Conservation (phyloP, 2,888 invertebrate species). For the Octonoba sinensis region DNA sequence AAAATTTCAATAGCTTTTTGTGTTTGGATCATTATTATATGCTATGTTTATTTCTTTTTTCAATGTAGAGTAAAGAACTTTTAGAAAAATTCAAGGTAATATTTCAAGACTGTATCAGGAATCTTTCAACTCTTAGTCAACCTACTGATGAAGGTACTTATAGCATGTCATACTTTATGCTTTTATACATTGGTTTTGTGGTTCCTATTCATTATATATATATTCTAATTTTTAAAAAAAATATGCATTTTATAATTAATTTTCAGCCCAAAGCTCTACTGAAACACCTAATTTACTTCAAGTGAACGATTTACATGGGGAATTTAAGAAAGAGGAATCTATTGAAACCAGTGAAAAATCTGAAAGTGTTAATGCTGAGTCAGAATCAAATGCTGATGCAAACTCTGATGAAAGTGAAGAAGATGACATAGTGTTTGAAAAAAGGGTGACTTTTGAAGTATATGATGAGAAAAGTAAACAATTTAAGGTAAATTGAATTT, state of each 20-base stretch:
- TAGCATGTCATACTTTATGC: no score
- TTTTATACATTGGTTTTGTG: no score
- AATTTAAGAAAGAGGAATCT: background rate
- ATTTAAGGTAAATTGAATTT: constrained; percentile 34
- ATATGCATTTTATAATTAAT: background rate
- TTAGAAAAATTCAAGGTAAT: constrained; percentile 44
- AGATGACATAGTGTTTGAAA: constrained; percentile 68
- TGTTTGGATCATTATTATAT: no score
- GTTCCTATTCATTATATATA: background rate
- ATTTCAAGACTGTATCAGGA: constrained; percentile 48
- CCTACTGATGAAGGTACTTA: no score
- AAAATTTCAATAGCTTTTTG: no score
- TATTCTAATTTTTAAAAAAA: background rate
- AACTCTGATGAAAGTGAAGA: constrained; percentile 68
- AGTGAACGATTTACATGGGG: background rate
- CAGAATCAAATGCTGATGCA: constrained; percentile 11
- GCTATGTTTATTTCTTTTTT: constrained; percentile 13
- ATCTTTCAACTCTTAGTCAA: no score
- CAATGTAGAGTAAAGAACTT: constrained; percentile 49
- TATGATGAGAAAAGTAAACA: constrained; percentile 14
- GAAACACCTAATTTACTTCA: background rate
- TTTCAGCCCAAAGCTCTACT: background rate
- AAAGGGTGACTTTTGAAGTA: constrained; percentile 51
- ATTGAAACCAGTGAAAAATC: background rate
- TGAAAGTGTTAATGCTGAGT: background rate